Evolutionary conservation across 2,888 invertebrate species (phyloP).

Genomic region (Malacosoma neustria): DNA sequence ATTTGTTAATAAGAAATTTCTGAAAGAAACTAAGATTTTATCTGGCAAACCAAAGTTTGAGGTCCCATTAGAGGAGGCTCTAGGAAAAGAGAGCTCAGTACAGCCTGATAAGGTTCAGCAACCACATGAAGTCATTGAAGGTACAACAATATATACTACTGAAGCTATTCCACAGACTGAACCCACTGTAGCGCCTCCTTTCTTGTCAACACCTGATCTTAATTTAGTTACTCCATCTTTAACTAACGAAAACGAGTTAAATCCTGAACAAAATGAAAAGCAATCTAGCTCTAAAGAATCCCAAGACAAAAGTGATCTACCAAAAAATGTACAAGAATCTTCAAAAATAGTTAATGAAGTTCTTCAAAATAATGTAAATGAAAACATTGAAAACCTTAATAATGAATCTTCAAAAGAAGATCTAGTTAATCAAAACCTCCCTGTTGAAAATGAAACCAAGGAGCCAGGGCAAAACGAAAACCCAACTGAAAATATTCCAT

Average conservation of each 20-base stretch:
- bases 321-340: neutral
- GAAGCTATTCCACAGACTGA: conserved; percentile 14
- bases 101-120: conserved; percentile 57
- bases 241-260: no score
- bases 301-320: no score
- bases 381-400: neutral
- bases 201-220: neutral
- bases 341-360: neutral
- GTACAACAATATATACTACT: conserved; percentile 76
- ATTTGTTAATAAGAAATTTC: conserved; percentile 74
- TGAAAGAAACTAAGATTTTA: conserved; percentile 76
- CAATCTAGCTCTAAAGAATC: no score
- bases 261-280: no score
- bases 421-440: neutral
- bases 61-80: conserved; percentile 33
- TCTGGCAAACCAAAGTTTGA: conserved; percentile 38
- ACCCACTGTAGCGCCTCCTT: neutral
- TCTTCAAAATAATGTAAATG: neutral
- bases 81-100: conserved; percentile 21
- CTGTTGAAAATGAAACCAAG: neutral
- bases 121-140: conserved; percentile 76
- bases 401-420: neutral
- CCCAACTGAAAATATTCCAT: neutral
- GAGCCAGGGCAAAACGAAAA: neutral
- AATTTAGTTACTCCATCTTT: neutral